These are phyloP conservation scores for Apocrypta bakeri DNA, from an alignment of 1,140 invertebrate genomes.

Conservation along the genomic window DNA sequence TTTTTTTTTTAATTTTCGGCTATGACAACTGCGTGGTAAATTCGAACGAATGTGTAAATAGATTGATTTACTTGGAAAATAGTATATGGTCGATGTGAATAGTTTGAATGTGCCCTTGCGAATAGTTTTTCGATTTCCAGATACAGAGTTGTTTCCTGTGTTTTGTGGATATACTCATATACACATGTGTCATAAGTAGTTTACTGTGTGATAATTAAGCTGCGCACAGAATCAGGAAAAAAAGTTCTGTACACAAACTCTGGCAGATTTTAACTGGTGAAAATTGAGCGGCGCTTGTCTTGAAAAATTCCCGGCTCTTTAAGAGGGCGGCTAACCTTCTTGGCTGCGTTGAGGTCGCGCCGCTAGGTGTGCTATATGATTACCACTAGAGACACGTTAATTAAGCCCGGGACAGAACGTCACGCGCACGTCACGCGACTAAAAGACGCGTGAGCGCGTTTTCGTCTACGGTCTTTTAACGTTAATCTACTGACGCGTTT, in stretches of 20 bases:
- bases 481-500: too few species aligned
- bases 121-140: too few species aligned
- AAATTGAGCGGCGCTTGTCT: background rate
- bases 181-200: too few species aligned
- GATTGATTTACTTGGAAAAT: too few species aligned
- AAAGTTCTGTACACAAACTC: background rate
- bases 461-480: background rate
- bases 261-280: background rate
- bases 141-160: too few species aligned
- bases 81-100: too few species aligned
- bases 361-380: background rate
- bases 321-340: background rate
- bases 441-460: background rate
- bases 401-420: background rate
- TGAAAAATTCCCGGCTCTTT: background rate
- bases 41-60: too few species aligned
- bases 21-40: too few species aligned
- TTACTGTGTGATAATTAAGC: background rate
- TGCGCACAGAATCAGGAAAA: background rate
- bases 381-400: conserved; percentile 28
- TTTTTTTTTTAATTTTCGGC: too few species aligned
- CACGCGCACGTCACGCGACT: background rate
- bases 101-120: too few species aligned
- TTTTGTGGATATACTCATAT: too few species aligned
- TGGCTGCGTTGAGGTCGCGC: background rate